These are phyloP conservation scores for Bathybates hornii DNA, from an alignment of 2,113 vertebrate genomes.

Conservation along the genomic window DNA sequence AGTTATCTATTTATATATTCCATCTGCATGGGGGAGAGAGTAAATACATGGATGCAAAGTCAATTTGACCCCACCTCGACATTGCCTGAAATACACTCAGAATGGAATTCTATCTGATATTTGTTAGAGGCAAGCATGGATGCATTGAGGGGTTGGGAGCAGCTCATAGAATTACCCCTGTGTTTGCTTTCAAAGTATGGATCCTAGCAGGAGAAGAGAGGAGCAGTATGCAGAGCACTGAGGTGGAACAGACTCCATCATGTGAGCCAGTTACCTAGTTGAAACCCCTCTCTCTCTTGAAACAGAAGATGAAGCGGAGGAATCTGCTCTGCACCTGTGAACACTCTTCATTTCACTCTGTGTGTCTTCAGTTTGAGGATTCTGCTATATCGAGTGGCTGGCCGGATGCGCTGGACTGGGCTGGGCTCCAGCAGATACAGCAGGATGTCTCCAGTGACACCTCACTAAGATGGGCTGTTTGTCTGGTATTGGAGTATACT, in stretches of 20 bases:
- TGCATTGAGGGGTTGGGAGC: conserved; percentile 40
- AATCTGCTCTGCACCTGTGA: conserved; percentile 27
- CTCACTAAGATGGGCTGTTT: conserved; percentile 13
- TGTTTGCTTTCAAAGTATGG: conserved; percentile 60
- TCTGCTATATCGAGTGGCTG: neutral
- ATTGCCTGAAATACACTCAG: conserved; percentile 43
- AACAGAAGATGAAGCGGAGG: neutral
- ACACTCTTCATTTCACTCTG: neutral
- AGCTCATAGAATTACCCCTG: conserved; percentile 61
- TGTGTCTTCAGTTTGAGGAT: neutral
- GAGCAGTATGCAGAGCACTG: conserved; percentile 16
- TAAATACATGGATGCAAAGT: conserved; percentile 61
- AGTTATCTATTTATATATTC: conserved; percentile 67
- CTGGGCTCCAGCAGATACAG: neutral
- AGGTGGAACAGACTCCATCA: conserved; percentile 46
- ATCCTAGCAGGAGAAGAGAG: conserved; percentile 1
- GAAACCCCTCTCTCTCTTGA: neutral
- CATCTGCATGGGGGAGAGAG: conserved; percentile 44
- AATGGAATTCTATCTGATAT: conserved; percentile 63
- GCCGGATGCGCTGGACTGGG: neutral
- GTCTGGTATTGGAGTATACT: conserved; percentile 3
- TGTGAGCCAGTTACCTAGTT: conserved; percentile 9
- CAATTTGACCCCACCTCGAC: conserved; percentile 51
- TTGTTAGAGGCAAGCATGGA: conserved; percentile 53
- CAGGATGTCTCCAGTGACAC: conserved; percentile 18